These are phyloP conservation scores for Lithophane leautieri DNA, from an alignment of 2,888 invertebrate genomes.

Conservation along the genomic window DNA sequence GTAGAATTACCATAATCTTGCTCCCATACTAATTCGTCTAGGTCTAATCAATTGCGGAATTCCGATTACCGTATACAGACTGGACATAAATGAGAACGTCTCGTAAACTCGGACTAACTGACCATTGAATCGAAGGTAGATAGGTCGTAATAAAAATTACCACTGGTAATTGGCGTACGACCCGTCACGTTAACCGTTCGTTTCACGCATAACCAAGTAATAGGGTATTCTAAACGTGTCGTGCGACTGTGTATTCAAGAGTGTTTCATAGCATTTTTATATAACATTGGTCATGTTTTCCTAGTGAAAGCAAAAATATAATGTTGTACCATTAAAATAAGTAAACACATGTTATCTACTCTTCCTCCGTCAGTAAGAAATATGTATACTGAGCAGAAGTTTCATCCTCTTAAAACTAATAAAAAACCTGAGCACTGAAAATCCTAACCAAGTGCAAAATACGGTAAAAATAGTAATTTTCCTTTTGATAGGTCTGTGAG, in stretches of 20 bases:
- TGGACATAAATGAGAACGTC: constrained; percentile 27
- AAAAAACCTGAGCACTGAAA: background rate
- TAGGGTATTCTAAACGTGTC: constrained; percentile 35
- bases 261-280: background rate
- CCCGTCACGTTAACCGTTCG: constrained; percentile 21
- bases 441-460: background rate
- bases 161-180: constrained; percentile 51
- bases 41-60: constrained; percentile 17
- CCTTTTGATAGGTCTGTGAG: background rate
- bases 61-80: constrained; percentile 26
- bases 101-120: constrained; percentile 45
- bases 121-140: constrained; percentile 47
- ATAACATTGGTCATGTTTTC: background rate
- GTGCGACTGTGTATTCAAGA: constrained; percentile 5
- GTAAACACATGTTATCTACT: background rate
- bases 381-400: background rate
- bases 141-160: constrained; percentile 43
- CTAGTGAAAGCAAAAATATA: background rate
- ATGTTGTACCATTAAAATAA: background rate
- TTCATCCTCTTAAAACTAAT: background rate
- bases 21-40: constrained; percentile 19
- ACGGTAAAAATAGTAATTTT: background rate
- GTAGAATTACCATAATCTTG: constrained; percentile 9
- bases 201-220: constrained; percentile 34
- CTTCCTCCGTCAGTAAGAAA: background rate